phyloP scores from a whole-genome alignment of 2,797 vertebrate genomes.

The Pseudopleuronectes americanus region DNA sequence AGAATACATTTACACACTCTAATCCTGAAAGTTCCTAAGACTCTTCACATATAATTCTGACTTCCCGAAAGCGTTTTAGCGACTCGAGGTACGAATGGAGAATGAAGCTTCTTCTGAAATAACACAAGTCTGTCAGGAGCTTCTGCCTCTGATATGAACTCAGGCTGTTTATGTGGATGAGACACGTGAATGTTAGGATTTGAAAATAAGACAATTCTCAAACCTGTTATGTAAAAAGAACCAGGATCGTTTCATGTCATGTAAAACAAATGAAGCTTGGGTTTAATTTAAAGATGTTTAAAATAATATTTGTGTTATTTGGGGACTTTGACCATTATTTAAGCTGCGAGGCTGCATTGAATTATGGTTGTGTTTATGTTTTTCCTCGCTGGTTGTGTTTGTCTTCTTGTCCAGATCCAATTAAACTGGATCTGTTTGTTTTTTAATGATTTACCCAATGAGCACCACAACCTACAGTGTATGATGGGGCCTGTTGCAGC shows the following conservation, averaged over 20 bases:
- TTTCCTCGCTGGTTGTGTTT: too few species aligned
- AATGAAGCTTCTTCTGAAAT: slow-evolving; percentile 2
- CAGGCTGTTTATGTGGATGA: not conserved
- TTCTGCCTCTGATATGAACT: slow-evolving; percentile 11
- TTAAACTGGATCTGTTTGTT: not conserved
- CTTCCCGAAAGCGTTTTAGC: slow-evolving; percentile 33
- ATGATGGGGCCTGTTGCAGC: not conserved
- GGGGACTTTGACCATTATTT: too few species aligned
- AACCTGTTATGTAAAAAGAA: not conserved
- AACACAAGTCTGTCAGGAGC: slow-evolving; percentile 36
- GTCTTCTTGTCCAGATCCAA: not conserved
- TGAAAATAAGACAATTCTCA: not conserved
- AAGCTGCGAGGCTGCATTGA: too few species aligned
- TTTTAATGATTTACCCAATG: not conserved
- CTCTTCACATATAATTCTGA: slow-evolving; percentile 54
- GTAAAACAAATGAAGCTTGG: too few species aligned
- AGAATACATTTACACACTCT: slow-evolving; percentile 73
- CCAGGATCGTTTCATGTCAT: too few species aligned
- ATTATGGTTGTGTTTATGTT: too few species aligned
- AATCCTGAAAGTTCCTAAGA: slow-evolving; percentile 55
- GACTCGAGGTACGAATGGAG: slow-evolving; percentile 31
- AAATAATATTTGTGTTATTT: too few species aligned
- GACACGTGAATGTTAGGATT: not conserved
- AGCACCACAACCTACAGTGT: not conserved
- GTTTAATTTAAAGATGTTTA: too few species aligned